Evolutionary conservation across 2,113 vertebrate genomes (phyloP).

Genomic region (Antechinus stuartii): DNA sequence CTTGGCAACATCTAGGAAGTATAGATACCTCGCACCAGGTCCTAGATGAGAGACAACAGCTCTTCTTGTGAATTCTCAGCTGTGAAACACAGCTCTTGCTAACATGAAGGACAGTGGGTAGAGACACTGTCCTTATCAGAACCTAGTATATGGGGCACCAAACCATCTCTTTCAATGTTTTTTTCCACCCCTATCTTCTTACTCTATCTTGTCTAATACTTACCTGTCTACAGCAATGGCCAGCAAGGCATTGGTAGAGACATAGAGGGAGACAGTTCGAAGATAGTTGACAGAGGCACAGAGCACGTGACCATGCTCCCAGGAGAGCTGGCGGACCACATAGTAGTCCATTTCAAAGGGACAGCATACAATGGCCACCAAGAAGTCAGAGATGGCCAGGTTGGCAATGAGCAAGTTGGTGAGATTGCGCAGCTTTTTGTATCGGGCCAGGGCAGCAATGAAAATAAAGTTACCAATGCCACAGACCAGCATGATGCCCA

Average conservation of each 20-base stretch:
- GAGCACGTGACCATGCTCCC: constrained; percentile 93
- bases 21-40: neutral
- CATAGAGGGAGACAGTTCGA: constrained; percentile 93
- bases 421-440: constrained; percentile 96
- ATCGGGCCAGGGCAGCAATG: constrained; percentile 91
- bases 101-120: neutral
- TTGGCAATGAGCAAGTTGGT: constrained; percentile 98
- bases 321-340: constrained; percentile 94
- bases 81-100: neutral
- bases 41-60: neutral
- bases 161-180: neutral
- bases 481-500: constrained; percentile 95
- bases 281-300: constrained; percentile 96
- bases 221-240: constrained; percentile 97
- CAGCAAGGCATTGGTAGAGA: constrained; percentile 96
- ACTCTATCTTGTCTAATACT: neutral
- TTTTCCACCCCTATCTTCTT: neutral
- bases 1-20: neutral
- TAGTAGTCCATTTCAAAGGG: constrained; percentile 99
- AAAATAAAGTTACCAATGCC: constrained; percentile 94
- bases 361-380: constrained; percentile 96
- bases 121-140: neutral
- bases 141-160: neutral
- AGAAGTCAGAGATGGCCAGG: constrained; percentile 95
- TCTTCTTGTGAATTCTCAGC: neutral